phyloP scores from a whole-genome alignment of 2,797 vertebrate species.

The Eulemur coronatus region DNA sequence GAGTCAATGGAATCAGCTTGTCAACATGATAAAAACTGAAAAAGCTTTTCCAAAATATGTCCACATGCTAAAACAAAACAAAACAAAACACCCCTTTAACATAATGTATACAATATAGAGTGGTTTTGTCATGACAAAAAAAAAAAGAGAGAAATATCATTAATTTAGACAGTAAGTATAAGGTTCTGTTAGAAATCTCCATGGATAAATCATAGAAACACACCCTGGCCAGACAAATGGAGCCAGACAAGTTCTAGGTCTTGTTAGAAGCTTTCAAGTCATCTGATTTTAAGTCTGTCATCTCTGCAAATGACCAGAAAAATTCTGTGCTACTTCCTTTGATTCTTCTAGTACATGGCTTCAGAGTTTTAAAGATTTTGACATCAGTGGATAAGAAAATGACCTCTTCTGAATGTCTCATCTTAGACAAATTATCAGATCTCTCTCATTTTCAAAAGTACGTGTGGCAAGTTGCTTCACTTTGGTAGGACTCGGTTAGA shows the following conservation, averaged over 20 bases:
- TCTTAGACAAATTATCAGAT: conserved; percentile 31
- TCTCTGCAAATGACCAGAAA: conserved; percentile 79
- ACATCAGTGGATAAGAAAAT: conserved; percentile 80
- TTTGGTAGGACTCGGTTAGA: neutral
- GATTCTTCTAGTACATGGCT: conserved; percentile 76
- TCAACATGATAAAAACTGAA: conserved; percentile 82
- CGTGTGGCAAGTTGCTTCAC: neutral
- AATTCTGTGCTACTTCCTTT: conserved; percentile 79
- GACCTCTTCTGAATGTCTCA: conserved; percentile 67
- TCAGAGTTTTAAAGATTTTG: conserved; percentile 80
- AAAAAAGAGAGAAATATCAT: conserved; percentile 77
- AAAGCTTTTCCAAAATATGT: conserved; percentile 83
- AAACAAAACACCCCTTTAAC: conserved; percentile 76
- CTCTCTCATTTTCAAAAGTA: neutral
- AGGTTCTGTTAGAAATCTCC: conserved; percentile 81
- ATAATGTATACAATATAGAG: conserved; percentile 81
- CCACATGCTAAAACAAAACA: conserved; percentile 59
- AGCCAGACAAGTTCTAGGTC: conserved; percentile 80
- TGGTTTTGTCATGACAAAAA: conserved; percentile 79
- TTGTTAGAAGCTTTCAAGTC: conserved; percentile 79
- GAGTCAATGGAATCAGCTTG: conserved; percentile 83
- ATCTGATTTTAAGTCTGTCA: conserved; percentile 82
- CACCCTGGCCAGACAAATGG: conserved; percentile 79
- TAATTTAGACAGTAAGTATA: conserved; percentile 84
- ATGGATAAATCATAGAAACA: conserved; percentile 81